Evolutionary conservation across 2,888 invertebrate species (phyloP), one percentile per base, ranked within the genome.

Genomic region (Athetis lepigone): DNA sequence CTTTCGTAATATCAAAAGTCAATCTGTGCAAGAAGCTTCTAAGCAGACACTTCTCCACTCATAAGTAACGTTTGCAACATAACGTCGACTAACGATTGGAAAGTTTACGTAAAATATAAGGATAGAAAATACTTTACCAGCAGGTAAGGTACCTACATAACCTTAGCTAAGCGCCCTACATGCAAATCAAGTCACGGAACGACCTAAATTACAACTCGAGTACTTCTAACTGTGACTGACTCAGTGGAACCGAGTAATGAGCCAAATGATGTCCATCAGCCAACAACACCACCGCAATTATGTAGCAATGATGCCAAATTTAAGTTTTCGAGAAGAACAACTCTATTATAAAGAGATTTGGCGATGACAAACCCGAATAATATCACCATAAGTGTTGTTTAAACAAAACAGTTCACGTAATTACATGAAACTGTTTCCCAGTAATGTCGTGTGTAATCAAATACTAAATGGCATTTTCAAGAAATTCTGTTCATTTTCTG

Each of bases 311-410:
- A 87, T 84, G 85, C 80, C 83, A 84, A 85, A 88, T 83, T 81
- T 83, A 75, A 83, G 84, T 77, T 85, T 88, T 88, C 83, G 79
- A 79, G 81, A 84, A 88, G 91, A 90, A 88, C 82, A 85, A 64
- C 82, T 82, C 91, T 85, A 94, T 94, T 94, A 93, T 91, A 94
- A 94, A 90, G 84, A 91, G 87, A 94, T 94, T 94, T 92, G 82
- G 83, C 84, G 80, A 85, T 88, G 88, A 89, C 85, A 82, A 87
- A 85, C 79, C 66, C 75, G 79, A 81, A 70, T 85, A 84, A 88
- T 87, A 86, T 77, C 79, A 82, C 82, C 77, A 73, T 84, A 85
- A 87, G 79, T 73, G 79, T 75, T 70, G 72, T 81, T 83, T 83
- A 80, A 77, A 80, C 80, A 80, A 87, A 86, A 85, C 77, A 82